Percentiles rank a stretch among this genome's conserved stretches.
Evolutionary conservation across 2,888 invertebrate genomes (phyloP).

Genomic region (Patella ulyssiponensis): DNA sequence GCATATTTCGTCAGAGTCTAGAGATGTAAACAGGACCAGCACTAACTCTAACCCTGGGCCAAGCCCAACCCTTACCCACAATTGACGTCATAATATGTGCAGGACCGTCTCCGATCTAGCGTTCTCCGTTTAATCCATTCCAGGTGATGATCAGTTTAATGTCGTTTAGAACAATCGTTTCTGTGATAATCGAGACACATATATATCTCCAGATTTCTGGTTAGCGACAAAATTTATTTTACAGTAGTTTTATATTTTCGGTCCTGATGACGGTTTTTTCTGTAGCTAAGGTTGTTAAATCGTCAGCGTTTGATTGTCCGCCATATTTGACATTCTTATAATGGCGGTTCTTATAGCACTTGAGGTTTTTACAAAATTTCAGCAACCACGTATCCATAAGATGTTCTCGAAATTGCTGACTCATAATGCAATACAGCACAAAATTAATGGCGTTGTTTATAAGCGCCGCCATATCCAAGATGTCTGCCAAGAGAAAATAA

Average conservation of each 20-base stretch:
- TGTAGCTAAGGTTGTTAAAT: not conserved
- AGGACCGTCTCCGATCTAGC: no score
- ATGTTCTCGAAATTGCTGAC: constrained; percentile 85
- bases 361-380: not conserved
- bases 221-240: no score
- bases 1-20: no score
- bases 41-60: no score
- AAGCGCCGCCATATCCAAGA: constrained; percentile 91
- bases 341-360: not conserved
- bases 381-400: constrained; percentile 74
- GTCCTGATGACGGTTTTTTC: not conserved
- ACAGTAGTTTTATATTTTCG: not conserved
- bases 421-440: constrained; percentile 94
- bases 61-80: no score
- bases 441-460: constrained; percentile 94
- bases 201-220: no score
- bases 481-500: constrained; percentile 79
- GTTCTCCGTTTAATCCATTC: no score
- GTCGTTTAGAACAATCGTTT: no score
- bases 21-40: no score
- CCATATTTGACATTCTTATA: not conserved
- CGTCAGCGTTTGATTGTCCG: not conserved
- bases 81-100: no score
- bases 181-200: no score
- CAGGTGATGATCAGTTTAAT: no score